Conservation (phyloP, 2,797 vertebrate genomes). For the Cuculus canorus region DNA sequence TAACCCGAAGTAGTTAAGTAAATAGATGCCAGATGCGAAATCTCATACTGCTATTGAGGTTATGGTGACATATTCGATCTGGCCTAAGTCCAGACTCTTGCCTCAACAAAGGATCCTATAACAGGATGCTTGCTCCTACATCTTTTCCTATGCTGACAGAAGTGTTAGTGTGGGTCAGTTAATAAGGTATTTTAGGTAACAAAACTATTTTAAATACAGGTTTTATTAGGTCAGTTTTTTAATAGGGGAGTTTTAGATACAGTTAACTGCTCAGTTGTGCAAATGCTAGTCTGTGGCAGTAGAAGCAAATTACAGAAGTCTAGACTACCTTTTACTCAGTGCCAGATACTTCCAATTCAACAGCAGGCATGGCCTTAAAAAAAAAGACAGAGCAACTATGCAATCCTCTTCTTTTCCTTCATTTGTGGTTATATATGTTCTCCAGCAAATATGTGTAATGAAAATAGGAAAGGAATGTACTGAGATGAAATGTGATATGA, state of each 20-base stretch:
- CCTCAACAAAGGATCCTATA: neutral
- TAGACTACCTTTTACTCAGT: neutral
- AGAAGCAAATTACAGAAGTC: neutral
- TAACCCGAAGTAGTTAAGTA: neutral
- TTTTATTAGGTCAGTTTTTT: neutral
- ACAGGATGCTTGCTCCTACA: neutral
- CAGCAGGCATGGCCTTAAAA: neutral
- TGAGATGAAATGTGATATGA: neutral
- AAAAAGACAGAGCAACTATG: fast-evolving
- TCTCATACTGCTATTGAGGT: neutral
- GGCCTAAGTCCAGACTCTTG: neutral
- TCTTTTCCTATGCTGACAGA: neutral
- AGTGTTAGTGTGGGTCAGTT: neutral
- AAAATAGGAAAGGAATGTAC: neutral
- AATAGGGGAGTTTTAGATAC: neutral
- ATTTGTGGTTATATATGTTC: too few species aligned
- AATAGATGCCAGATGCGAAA: neutral
- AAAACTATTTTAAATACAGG: neutral
- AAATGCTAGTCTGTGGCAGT: neutral
- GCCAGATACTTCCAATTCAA: neutral
- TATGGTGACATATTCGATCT: neutral
- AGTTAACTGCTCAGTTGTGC: neutral
- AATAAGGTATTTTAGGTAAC: neutral
- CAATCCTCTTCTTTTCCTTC: neutral
- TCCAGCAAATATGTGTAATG: neutral